Evolutionary conservation across 2,113 vertebrate genomes (phyloP).

Genomic region (Grus americana): DNA sequence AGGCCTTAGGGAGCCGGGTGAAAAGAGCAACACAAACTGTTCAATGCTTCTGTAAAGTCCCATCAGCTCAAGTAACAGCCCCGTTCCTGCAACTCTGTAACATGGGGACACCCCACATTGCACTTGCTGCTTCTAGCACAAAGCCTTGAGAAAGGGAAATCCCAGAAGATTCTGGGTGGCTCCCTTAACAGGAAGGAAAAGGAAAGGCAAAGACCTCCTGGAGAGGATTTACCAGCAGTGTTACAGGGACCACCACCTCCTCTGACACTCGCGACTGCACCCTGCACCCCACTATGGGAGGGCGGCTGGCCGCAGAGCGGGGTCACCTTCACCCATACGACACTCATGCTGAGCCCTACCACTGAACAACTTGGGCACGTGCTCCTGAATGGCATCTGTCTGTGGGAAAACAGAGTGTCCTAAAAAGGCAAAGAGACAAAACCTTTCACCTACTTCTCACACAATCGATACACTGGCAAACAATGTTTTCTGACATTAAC

Average conservation of each 20-base stretch:
- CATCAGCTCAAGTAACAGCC: neutral
- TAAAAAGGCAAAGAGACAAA: neutral
- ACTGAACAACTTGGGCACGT: neutral
- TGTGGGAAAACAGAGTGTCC: neutral
- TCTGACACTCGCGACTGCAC: neutral
- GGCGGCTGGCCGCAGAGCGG: neutral
- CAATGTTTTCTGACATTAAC: neutral
- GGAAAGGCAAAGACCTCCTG: neutral
- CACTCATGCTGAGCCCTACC: neutral
- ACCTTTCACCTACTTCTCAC: slow-evolving; percentile 34
- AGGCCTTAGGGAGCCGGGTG: neutral
- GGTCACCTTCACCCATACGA: neutral
- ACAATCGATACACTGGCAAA: neutral
- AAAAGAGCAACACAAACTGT: neutral
- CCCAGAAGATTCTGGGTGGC: neutral
- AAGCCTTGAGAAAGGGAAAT: neutral
- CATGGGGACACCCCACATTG: neutral
- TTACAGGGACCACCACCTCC: neutral
- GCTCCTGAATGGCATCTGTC: neutral
- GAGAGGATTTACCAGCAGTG: neutral
- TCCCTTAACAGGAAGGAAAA: neutral
- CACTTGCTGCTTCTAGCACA: neutral
- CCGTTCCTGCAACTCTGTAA: neutral
- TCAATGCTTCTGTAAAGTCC: neutral
- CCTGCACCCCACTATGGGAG: neutral